These are phyloP conservation scores for Nipponia nippon DNA, from an alignment of 2,113 vertebrate genomes.

Conservation along the genomic window DNA sequence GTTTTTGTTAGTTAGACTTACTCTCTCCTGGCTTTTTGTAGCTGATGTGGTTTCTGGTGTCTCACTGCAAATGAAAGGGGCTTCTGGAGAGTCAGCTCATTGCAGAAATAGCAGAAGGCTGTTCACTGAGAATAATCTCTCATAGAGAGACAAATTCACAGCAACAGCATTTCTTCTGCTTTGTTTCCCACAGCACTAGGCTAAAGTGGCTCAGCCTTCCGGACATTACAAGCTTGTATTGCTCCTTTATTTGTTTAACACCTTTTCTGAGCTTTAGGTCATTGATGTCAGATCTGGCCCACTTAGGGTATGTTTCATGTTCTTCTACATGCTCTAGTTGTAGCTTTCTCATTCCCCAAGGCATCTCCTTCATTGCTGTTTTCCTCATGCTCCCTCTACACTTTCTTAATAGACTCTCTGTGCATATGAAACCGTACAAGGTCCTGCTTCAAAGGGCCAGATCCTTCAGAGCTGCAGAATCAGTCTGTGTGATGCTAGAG, in stretches of 20 bases:
- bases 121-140: conserved; percentile 5
- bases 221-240: neutral
- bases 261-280: neutral
- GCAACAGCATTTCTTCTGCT: conserved; percentile 42
- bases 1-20: neutral
- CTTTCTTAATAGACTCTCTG: neutral
- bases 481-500: fast-evolving
- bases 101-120: conserved; percentile 19
- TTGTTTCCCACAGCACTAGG: conserved; percentile 8
- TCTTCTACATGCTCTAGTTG: neutral
- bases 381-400: neutral
- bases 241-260: conserved; percentile 2
- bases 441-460: neutral
- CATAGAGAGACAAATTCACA: neutral
- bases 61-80: neutral
- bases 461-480: neutral
- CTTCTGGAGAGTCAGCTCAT: conserved; percentile 44
- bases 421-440: neutral
- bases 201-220: conserved; percentile 20
- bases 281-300: neutral
- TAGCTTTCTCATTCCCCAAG: neutral
- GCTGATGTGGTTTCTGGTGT: neutral
- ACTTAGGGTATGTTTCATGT: neutral
- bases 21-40: neutral
- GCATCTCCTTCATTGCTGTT: neutral